Base-by-base conservation (phyloP, 2,797 vertebrate species). In the Alcedo atthis region DNA sequence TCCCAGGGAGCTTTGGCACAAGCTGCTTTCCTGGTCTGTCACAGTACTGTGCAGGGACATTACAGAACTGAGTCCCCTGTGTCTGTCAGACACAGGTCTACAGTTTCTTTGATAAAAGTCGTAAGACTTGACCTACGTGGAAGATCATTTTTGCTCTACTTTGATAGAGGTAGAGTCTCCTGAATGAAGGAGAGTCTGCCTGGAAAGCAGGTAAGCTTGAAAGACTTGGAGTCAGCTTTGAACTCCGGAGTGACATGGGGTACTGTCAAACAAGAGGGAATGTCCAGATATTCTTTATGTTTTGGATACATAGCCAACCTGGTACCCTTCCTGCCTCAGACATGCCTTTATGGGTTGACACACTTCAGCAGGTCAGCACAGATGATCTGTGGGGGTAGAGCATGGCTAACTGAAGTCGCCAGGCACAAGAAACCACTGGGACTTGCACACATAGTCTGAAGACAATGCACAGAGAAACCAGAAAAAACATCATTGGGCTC, bases 141-240 rank as follows among this genome's bases (percentile, higher is more conserved):
- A 92, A 92, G 84, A 94, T 45, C 28, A 46, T 59, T 92, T 94
- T 84, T 92, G 43, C 32, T 85, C 51, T 89, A 22, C 80, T 95
- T 77, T 89, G 66, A 91, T 49, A 83, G 46, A 84, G 71, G 33
- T 11, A 90, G 58, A 94, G 53, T 78, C 76, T 89, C 84, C 69
- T 85, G 73, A 85, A 92, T 25, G 58, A 30, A 85, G 76, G 32
- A 93, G 57, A 94, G 40, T 54, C 35, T 90, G 69, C 48, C 57
- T 73, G 51, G 86, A 87, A 94, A 92, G 86, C 68, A 68, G 48
- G 76, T 42, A 93, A 69, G 35, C 51, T 92, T 93, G 85, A 90
- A 92, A 96, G 78, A 66, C 63, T 80, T 76, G 6, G 51, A 82
- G 66, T 55, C 69, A 77, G 81, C 81, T 93, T 78, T 94, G 88